A percentile compares a stretch with the other conserved stretches of the same genome.
These are phyloP conservation scores for Apolygus lucorum DNA, from an alignment of 1,140 invertebrate genomes.

Conservation along the genomic window DNA sequence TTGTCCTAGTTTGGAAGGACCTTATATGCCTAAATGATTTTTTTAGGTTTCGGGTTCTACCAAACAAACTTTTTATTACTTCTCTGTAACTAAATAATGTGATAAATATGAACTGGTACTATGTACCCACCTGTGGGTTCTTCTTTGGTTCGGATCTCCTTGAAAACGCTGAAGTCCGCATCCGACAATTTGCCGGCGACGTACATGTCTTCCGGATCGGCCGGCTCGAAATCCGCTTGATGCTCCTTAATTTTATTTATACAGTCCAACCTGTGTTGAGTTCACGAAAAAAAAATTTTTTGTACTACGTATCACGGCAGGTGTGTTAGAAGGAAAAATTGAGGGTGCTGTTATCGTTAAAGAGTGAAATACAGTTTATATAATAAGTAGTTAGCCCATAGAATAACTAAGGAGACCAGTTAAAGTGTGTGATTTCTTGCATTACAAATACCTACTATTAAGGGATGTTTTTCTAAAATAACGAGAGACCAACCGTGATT, in stretches of 20 bases:
- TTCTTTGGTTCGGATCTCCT: conserved; percentile 56
- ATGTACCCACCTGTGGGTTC: conserved; percentile 38
- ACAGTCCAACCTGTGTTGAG: conserved; percentile 57
- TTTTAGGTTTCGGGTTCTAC: too few relatives aligned
- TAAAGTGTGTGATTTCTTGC: background rate
- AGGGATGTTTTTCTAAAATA: too few relatives aligned
- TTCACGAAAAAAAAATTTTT: background rate
- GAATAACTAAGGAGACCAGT: background rate
- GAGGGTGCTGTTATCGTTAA: background rate
- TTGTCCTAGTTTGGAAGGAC: too few relatives aligned
- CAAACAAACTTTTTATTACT: too few relatives aligned
- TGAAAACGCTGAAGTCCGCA: conserved; percentile 54
- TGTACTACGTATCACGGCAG: background rate
- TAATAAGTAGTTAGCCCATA: too few relatives aligned
- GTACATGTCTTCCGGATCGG: conserved; percentile 78
- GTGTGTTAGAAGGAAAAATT: background rate
- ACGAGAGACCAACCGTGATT: too few relatives aligned
- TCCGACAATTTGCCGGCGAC: conserved; percentile 59
- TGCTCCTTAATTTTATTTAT: conserved; percentile 59
- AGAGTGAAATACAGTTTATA: too few relatives aligned
- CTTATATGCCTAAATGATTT: too few relatives aligned
- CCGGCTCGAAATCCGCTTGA: conserved; percentile 66
- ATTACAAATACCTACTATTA: too few relatives aligned
- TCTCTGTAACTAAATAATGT: too few relatives aligned
- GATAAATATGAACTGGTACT: too few relatives aligned